These are phyloP conservation scores for Dolichotis patagonum DNA, from an alignment of 2,113 vertebrate genomes.

Conservation along the genomic window DNA sequence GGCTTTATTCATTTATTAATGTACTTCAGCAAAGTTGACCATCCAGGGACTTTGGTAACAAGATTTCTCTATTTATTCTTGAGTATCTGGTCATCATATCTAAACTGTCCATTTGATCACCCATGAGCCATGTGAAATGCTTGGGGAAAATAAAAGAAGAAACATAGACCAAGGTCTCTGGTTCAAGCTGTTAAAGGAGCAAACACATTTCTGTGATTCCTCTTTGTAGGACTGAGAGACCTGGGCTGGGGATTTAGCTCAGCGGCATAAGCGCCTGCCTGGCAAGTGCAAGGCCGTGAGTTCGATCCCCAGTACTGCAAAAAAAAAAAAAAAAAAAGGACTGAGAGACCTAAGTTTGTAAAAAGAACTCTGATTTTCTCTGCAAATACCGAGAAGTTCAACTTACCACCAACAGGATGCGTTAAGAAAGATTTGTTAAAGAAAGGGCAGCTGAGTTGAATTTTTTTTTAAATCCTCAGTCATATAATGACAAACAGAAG, in stretches of 20 bases:
- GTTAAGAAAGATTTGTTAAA: not conserved
- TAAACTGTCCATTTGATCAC: not conserved
- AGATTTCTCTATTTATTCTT: not conserved
- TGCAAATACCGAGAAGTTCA: not conserved
- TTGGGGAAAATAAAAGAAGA: slow-evolving; percentile 38
- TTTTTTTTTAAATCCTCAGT: no score
- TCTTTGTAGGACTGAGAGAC: not conserved
- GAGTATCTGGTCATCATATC: not conserved
- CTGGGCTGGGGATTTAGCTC: no score
- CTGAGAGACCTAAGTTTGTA: not conserved
- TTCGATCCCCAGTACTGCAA: no score
- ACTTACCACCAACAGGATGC: not conserved
- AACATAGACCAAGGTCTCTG: not conserved
- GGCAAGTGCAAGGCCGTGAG: no score
- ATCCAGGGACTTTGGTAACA: not conserved
- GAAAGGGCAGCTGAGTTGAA: not conserved
- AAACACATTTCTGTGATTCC: not conserved
- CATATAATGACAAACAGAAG: no score
- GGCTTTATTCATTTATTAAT: slow-evolving; percentile 17
- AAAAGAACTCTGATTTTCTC: not conserved
- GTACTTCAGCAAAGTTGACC: not conserved
- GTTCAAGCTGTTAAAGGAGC: not conserved
- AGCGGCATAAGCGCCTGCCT: no score
- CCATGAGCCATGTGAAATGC: not conserved
- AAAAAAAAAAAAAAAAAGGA: no score